phyloP scores from a whole-genome alignment of 2,888 invertebrate species.

The Caradrina clavipalpis region DNA sequence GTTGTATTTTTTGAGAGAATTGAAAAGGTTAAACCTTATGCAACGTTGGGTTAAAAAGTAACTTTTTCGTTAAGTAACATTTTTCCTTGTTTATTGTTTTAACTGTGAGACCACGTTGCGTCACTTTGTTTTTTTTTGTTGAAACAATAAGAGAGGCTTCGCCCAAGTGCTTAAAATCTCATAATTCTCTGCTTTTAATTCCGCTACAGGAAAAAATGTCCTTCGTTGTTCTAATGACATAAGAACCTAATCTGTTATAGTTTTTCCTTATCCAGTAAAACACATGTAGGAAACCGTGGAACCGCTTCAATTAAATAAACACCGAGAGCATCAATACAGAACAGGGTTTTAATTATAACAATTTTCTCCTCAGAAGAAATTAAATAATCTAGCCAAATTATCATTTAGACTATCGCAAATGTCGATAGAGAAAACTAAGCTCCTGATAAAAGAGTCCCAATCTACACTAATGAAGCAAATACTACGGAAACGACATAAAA shows the following conservation, averaged over 20 bases:
- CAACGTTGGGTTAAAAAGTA: slow-evolving; percentile 28
- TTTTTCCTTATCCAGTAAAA: not conserved
- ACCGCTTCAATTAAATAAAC: too few species aligned
- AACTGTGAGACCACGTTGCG: slow-evolving; percentile 13
- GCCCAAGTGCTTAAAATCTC: slow-evolving; percentile 4
- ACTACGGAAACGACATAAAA: not conserved
- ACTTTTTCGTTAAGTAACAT: slow-evolving; percentile 21
- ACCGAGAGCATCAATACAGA: too few species aligned
- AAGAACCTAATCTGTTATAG: too few species aligned
- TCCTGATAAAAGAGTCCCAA: not conserved
- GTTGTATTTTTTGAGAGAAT: slow-evolving; percentile 63
- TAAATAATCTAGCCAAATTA: not conserved
- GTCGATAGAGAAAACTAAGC: not conserved
- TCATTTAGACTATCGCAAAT: not conserved
- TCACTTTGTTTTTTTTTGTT: not conserved
- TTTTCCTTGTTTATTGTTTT: slow-evolving; percentile 14
- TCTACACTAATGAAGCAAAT: slow-evolving; percentile 14
- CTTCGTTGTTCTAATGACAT: not conserved
- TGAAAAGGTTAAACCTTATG: slow-evolving; percentile 30
- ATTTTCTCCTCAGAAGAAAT: too few species aligned
- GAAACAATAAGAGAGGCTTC: slow-evolving; percentile 12
- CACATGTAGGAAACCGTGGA: not conserved
- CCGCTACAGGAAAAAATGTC: not conserved
- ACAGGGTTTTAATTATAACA: too few species aligned
- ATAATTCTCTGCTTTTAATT: slow-evolving; percentile 15